Base-by-base conservation (phyloP, 53 echinoderm and acorn worm species). In the Hippasteria phrygiana region DNA sequence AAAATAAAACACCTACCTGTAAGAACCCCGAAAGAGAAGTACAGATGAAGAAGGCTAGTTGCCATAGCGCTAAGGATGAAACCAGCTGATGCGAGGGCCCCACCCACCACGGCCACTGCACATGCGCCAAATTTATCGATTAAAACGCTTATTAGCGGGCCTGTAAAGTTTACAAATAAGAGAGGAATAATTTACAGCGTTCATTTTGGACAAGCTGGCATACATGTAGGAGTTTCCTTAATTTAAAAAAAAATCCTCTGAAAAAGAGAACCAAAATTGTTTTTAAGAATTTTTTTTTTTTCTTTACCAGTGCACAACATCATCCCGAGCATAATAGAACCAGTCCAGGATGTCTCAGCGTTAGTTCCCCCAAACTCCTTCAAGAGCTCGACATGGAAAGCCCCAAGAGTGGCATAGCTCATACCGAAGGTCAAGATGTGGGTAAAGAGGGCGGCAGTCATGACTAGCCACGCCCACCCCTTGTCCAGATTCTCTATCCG, bases 401-500 rank as follows among this genome's bases (percentile, higher is more conserved):
- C 88, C 17, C 96, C 96, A 0, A 96, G 90, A 29, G 93, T 93
- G n/a, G 96, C 93, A 62, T 96, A 96, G 43, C 91, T 87, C 69
- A 93, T 73, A 7, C 96, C 96, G 46, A 96, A 96, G 26, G 93
- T 95, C 64, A 96, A 41, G 13, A 96, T 95, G 70, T 96, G 96
- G 5, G 96, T 96, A 41, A 96, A 74, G 33, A 96, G 85, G 40
- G 96, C 95, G 63, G 96, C 93, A 5, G 92, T 43, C 91, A 96
- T 95, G 53, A 96, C 83, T 11, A 96, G 70, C 96, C 96, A 96
- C 56, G 96, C 96, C 96, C 96, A 96, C 11, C 96, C 94, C 46
- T 88, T 64, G 72, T 96, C 96, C 34, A 96, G 95, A 65, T 96
- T 85, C 14, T 33, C 17, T 17, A 45, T 24, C n/a, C 22, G 17